A percentile compares a stretch with the other conserved stretches of the same genome.
Conservation (phyloP, 2,797 vertebrate species). For the Thaleichthys pacificus region DNA sequence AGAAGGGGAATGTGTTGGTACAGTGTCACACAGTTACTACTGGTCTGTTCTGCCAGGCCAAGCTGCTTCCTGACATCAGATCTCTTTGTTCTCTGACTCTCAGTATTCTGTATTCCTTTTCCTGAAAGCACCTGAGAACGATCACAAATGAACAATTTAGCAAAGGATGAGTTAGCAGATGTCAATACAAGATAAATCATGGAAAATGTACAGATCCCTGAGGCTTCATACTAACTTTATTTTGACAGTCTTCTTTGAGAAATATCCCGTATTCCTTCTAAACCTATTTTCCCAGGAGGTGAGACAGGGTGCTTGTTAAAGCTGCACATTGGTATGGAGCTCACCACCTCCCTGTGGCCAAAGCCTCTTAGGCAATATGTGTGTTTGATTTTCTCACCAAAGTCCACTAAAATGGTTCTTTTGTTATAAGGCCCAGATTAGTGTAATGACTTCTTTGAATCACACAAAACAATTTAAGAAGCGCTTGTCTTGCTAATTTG, state of each 20-base stretch:
- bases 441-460: conserved; percentile 55
- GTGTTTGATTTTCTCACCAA: conserved; percentile 51
- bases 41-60: too few species aligned
- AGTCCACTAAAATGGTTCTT: conserved; percentile 52
- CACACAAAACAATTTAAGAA: conserved; percentile 32
- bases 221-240: neutral
- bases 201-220: too few species aligned
- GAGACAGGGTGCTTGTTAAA: conserved; percentile 24
- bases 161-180: too few species aligned
- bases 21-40: neutral
- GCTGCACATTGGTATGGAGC: conserved; percentile 52
- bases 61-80: too few species aligned
- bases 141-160: too few species aligned
- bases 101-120: too few species aligned
- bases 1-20: too few species aligned
- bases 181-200: too few species aligned
- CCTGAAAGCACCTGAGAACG: too few species aligned
- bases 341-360: conserved; percentile 29
- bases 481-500: conserved; percentile 23
- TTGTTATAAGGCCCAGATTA: conserved; percentile 43
- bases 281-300: conserved; percentile 45
- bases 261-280: conserved; percentile 24
- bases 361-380: conserved; percentile 50
- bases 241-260: conserved; percentile 11
- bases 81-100: too few species aligned